phyloP scores from a whole-genome alignment of 2,113 vertebrate species.

The Falcunculus frontatus region DNA sequence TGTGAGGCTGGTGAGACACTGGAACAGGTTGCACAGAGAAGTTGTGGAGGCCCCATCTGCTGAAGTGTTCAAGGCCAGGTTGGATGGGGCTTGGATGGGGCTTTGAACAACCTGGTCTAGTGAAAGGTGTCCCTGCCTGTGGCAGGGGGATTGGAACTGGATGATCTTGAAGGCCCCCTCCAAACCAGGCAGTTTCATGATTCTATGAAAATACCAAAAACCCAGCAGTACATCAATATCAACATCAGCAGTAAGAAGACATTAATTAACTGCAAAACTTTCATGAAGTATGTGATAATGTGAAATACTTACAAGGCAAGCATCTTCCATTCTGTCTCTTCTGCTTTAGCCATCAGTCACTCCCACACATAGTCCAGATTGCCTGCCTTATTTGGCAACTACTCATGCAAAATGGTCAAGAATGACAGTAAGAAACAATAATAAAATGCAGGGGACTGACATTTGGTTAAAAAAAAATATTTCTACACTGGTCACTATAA shows the following conservation, averaged over 20 bases:
- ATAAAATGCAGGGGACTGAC: not conserved
- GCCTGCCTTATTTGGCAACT: not conserved
- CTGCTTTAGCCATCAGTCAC: not conserved
- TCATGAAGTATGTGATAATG: not conserved
- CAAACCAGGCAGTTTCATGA: not conserved
- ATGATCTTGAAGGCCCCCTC: not conserved
- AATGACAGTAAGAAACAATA: not conserved
- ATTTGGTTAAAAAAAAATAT: not conserved
- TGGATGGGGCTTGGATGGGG: not conserved
- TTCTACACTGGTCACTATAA: not conserved
- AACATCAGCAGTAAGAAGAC: not conserved
- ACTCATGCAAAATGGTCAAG: not conserved
- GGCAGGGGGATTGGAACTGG: not conserved
- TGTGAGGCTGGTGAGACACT: not conserved
- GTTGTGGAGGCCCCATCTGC: not conserved
- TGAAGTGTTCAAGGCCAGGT: not conserved
- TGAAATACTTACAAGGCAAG: not conserved
- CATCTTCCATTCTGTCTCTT: not conserved
- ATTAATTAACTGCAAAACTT: not conserved
- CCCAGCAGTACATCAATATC: not conserved
- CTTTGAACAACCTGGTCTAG: not conserved
- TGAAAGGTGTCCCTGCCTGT: not conserved
- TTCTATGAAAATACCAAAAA: not conserved
- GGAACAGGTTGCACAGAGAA: not conserved
- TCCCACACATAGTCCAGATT: not conserved